Evolutionary conservation across 2,888 invertebrate genomes (phyloP).

Genomic region (Drosophila macrospina): DNA sequence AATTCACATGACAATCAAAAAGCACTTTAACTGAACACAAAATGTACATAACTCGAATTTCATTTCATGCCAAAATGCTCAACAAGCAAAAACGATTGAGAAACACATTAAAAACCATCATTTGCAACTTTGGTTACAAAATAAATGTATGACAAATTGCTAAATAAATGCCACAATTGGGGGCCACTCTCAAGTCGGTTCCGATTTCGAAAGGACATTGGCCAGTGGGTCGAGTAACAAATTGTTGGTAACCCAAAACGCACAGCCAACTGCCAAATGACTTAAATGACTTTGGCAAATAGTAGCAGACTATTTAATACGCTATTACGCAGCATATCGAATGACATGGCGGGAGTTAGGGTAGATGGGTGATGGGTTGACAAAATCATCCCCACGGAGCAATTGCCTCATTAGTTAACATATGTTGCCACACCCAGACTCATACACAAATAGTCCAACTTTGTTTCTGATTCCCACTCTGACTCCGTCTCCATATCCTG

Average conservation of each 20-base stretch:
- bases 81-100: constrained; percentile 60
- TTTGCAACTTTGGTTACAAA: constrained; percentile 78
- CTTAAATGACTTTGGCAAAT: constrained; percentile 74
- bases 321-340: constrained; percentile 83
- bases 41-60: constrained; percentile 57
- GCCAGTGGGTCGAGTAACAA: constrained; percentile 27
- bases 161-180: constrained; percentile 69
- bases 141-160: constrained; percentile 80
- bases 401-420: constrained; percentile 84
- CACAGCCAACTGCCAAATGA: constrained; percentile 53
- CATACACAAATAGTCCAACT: constrained; percentile 1
- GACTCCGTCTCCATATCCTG: constrained; percentile 4
- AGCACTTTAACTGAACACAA: constrained; percentile 45
- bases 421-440: constrained; percentile 72
- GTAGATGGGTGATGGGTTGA: constrained; percentile 14
- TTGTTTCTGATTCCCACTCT: background rate
- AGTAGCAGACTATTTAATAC: constrained; percentile 82
- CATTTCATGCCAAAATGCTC: constrained; percentile 46
- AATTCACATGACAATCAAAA: constrained; percentile 53
- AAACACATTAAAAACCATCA: constrained; percentile 76
- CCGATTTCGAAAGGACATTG: constrained; percentile 53
- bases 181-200: constrained; percentile 1
- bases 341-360: constrained; percentile 59
- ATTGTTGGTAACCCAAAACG: constrained; percentile 72
- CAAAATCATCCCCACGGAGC: constrained; percentile 40